Evolutionary conservation across 2,888 invertebrate genomes (phyloP), one percentile per base, ranked within the genome.

Genomic region (Congeria kusceri): DNA sequence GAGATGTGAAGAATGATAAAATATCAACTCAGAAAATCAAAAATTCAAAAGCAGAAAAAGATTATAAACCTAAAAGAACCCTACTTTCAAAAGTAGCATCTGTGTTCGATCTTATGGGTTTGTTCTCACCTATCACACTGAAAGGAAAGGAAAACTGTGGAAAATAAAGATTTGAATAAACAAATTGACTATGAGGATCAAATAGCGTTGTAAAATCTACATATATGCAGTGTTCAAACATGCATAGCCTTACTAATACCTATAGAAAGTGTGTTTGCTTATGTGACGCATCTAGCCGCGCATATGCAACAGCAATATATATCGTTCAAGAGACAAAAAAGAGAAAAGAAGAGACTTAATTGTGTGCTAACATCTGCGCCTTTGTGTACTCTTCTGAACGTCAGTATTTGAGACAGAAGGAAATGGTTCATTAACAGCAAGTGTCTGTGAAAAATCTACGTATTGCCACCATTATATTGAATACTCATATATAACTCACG

Each of bases 61-160:
- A 11, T 27, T 3, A 13, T 25, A 20, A 15, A 72, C 64, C n/a
- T n/a, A n/a, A n/a, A 58, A 53, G 64, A 56, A 58, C 2, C 3
- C 13, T 65, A 23, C 25, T 72, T 27, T 46, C 25, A 20, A 23
- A 18, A 44, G 28, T 72, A 27, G 64, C 72, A 15, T 65, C 64
- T 25, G 65, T 72, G 27, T 72, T 58, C 27, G 72, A 72, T 46
- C 72, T 64, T 11, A 20, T 72, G 39, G 72, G 72, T 20, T 28
- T 72, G 32, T 65, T 56, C 57, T 62, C 64, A 20, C 72, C 72
- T 27, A 57, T 72, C 1, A 7, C 46, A 2, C 28, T 72, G 15
- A 39, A 46, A 7, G 72, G 72, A 15, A 72, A 72, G 25, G 20
- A 64, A 57, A 29, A 65, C 20, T 72, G n/a, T 72, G 72, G 72